Base-by-base conservation (phyloP, 2,113 vertebrate species). In the Cynopterus brachyotis region DNA sequence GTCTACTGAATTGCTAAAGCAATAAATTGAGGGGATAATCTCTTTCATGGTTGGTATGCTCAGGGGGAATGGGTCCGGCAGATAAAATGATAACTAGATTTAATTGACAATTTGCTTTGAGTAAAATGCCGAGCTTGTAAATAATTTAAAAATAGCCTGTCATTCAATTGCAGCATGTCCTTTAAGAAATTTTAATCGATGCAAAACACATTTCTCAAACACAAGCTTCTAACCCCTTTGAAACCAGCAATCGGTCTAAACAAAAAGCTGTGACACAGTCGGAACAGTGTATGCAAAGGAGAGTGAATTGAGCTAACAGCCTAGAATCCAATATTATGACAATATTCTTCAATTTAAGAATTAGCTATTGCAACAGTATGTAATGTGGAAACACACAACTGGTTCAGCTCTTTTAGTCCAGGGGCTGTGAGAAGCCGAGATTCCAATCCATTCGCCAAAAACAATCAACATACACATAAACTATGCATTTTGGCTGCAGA, bases 121-220 rank as follows among this genome's bases (percentile, higher is more conserved):
- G 97, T 91, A 96, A 98, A 98, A 95, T 1, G 30, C 97, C 69
- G 89, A 96, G 97, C 96, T 98, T 97, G 96, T 98, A 97, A 97
- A 96, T 83, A 84, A 97, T 98, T 98, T 97, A 96, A 97, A 95
- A 95, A 97, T 97, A 96, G 96, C 91, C 95, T 98, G 98, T 98
- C 98, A 97, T 96, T 98, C 98, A 98, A 97, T 94, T 91, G 30
- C 93, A 91, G 94, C 72, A 15, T 90, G 96, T 97, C 90, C 97
- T 98, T 97, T 95, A 98, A 98, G 98, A 98, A 98, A 98, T 98
- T 97, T 97, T 98, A 99, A 98, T 98, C 96, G 47, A 98, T 98
- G 97, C 97, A 98, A 98, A 98, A 98, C 96, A 97, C 96, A 97
- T 98, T 98, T 98, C 97, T 98, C 95, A 98, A 93, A 95, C 94